These are phyloP conservation scores for Poeciliopsis infans DNA, from an alignment of 2,797 vertebrate genomes.

Conservation along the genomic window DNA sequence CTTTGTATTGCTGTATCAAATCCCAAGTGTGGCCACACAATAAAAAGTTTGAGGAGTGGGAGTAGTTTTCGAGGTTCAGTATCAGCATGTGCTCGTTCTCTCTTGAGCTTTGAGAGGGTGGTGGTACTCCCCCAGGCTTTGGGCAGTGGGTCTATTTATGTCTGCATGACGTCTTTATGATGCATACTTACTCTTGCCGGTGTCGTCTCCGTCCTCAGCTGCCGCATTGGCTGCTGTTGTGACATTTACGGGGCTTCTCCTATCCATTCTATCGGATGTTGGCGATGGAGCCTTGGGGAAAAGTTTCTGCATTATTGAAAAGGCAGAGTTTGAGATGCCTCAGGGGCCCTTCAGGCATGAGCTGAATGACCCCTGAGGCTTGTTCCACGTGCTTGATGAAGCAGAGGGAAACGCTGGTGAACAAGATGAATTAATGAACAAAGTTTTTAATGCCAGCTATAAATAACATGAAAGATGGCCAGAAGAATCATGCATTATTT, in stretches of 20 bases:
- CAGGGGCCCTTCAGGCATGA: conserved; percentile 71
- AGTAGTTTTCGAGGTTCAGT: background rate
- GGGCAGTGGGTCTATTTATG: background rate
- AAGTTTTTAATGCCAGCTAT: conserved; percentile 71
- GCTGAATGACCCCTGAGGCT: conserved; percentile 74
- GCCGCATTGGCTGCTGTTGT: conserved; percentile 24
- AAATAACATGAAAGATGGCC: conserved; percentile 82
- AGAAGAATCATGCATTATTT: conserved; percentile 73
- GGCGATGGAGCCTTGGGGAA: conserved; percentile 70
- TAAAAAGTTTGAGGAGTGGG: background rate
- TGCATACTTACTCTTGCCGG: conserved; percentile 65
- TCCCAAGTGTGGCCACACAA: background rate
- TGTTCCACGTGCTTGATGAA: conserved; percentile 64
- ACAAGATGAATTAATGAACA: conserved; percentile 74
- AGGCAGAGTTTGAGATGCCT: conserved; percentile 70
- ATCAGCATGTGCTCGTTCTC: conserved; percentile 8
- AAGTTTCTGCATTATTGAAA: conserved; percentile 78
- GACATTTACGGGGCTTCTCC: conserved; percentile 44
- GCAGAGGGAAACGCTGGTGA: conserved; percentile 63
- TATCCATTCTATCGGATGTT: conserved; percentile 49
- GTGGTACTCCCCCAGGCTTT: background rate
- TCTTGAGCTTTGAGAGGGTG: background rate
- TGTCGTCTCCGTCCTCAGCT: conserved; percentile 39
- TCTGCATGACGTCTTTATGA: conserved; percentile 20
- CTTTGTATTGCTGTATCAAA: background rate